Percentiles rank a stretch among this genome's conserved stretches.
Conservation (phyloP, 2,888 invertebrate genomes). For the Tenodera sinensis region DNA sequence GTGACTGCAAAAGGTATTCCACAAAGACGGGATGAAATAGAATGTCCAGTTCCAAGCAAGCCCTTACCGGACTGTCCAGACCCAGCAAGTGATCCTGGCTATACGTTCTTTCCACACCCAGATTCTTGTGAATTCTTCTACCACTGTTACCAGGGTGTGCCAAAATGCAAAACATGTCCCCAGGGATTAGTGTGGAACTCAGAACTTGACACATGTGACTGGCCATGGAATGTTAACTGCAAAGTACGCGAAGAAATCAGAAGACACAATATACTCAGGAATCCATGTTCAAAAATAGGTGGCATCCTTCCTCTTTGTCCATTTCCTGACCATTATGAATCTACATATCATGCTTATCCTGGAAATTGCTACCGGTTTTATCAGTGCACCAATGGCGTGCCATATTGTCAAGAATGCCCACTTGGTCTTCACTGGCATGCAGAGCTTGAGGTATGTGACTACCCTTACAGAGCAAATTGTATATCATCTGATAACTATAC, state of each 20-base stretch:
- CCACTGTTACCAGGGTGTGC: no score
- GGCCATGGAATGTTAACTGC: no score
- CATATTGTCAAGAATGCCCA: background rate
- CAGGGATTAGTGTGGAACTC: no score
- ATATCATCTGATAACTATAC: background rate
- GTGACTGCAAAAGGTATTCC: background rate
- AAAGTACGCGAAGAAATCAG: no score
- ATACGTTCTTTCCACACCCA: no score
- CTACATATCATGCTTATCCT: background rate
- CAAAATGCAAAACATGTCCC: no score
- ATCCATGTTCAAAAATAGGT: background rate
- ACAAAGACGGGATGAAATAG: background rate
- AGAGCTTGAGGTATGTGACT: background rate
- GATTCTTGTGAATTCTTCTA: no score
- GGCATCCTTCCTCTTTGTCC: background rate
- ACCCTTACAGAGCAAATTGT: background rate
- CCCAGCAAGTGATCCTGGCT: no score
- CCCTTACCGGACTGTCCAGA: no score
- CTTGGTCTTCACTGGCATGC: background rate
- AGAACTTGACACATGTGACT: no score
- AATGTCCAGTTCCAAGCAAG: no score
- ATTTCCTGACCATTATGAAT: background rate
- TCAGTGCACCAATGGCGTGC: background rate
- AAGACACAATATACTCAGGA: background rate
- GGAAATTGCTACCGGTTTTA: background rate